Percentiles rank a stretch among this genome's conserved stretches.
Conservation (phyloP, 2,888 invertebrate genomes). For the Hesperia comma region DNA sequence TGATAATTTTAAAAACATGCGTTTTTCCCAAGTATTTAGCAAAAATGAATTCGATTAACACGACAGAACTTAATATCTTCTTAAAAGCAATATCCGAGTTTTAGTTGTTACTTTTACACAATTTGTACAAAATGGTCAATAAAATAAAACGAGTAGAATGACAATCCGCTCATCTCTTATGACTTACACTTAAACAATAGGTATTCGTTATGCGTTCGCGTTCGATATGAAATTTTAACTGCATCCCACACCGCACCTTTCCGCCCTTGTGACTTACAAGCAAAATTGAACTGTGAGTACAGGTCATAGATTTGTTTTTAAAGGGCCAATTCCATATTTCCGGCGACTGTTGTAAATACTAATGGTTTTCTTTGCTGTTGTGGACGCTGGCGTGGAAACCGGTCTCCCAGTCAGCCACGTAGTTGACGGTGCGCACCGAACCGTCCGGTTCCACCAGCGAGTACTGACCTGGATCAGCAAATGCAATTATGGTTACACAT, state of each 20-base stretch:
- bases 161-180: neutral
- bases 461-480: constrained; percentile 80
- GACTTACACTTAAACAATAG: constrained; percentile 25
- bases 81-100: neutral
- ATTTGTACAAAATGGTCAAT: neutral
- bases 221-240: no score
- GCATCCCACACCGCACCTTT: no score
- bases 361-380: constrained; percentile 85
- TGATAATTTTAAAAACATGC: no score
- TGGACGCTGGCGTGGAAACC: constrained; percentile 90
- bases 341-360: constrained; percentile 48
- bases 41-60: no score
- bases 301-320: no score
- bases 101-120: neutral
- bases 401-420: constrained; percentile 90
- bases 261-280: no score
- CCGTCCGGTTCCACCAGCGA: constrained; percentile 89
- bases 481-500: constrained; percentile 23
- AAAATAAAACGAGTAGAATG: neutral
- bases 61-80: neutral
- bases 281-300: no score
- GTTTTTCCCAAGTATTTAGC: no score
- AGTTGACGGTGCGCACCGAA: constrained; percentile 89
- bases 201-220: constrained; percentile 22
- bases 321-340: no score